Evolutionary conservation across 2,888 invertebrate genomes (phyloP).

Genomic region (Seira sanloemensis): DNA sequence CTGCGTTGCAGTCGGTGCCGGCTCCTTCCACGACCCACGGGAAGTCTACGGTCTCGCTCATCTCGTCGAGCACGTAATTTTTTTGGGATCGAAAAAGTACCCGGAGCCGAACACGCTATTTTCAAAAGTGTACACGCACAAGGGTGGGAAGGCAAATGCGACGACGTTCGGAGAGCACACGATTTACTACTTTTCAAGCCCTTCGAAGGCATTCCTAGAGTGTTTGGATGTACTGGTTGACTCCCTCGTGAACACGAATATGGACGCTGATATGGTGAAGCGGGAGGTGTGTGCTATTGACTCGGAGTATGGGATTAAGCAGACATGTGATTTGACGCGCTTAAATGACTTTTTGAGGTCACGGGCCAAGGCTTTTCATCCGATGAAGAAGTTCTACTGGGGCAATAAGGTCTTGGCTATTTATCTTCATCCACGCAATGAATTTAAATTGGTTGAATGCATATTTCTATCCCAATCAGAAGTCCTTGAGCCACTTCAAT

Average conservation of each 20-base stretch:
- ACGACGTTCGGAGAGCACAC: conserved; percentile 30
- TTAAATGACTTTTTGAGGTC: conserved; percentile 25
- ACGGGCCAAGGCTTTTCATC: neutral
- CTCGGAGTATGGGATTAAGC: conserved; percentile 40
- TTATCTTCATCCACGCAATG: too few relatives aligned
- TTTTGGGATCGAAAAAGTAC: conserved; percentile 22
- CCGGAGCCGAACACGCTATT: conserved; percentile 35
- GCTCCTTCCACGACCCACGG: conserved; percentile 37
- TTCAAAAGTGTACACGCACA: neutral
- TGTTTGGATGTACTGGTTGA: conserved; percentile 26
- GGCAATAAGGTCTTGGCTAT: conserved; percentile 33
- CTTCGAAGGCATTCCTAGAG: neutral
- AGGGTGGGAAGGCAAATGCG: conserved; percentile 20
- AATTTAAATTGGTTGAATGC: too few relatives aligned
- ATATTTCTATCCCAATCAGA: too few relatives aligned
- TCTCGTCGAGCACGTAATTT: conserved; percentile 29
- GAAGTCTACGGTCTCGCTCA: conserved; percentile 26
- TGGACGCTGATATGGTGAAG: neutral
- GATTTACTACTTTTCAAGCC: conserved; percentile 11
- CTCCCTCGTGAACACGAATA: neutral
- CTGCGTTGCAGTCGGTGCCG: conserved; percentile 28
- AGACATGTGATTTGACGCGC: conserved; percentile 9
- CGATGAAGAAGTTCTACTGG: conserved; percentile 31
- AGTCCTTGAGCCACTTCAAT: neutral
- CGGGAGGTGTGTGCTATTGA: conserved; percentile 36